Base-by-base conservation (phyloP, 2,113 vertebrate species). In the Hystrix cristata region DNA sequence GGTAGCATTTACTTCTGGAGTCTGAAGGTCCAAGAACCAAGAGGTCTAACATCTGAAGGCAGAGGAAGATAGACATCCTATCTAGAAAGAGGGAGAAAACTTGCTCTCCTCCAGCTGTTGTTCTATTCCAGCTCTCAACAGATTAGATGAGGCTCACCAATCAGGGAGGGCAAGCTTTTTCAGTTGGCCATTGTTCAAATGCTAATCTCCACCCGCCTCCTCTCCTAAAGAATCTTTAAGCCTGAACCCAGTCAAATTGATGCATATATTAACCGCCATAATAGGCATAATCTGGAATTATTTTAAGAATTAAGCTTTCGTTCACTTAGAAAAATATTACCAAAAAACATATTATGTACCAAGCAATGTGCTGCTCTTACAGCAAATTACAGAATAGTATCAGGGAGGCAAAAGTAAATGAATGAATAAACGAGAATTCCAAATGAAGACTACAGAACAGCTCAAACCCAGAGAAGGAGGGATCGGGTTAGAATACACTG, bases 231-330 rank as follows among this genome's bases (percentile, higher is more conserved):
- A 74, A 60, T 29, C 16, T 94, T 72, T 82, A 81, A 74, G 5
- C 5, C 34, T 88, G 55, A 65, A 5, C n/a, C 5, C 27, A 82
- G n/a, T 19, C n/a, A 89, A 88, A 5, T 51, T 27, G 13, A 62
- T 31, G 38, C 34, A 53, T 53, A 55, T 89, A 55, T 82, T 89
- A 82, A 74, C 14, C 25, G 55, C n/a, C 46, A 72, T 8, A 15
- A 48, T 65, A 31, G 15, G 14, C 43, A 83, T 60, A 7, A 89
- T 78, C 23, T 46, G 21, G 16, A 2, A n/a, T 59, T 82, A 67
- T 59, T 84, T 85, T 89, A 86, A 81, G 16, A 81, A 69, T 85
- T 81, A 81, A 95, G 84, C 7, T 11, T 64, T 57, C 34, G n/a
- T 85, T 76, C 21, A 79, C 25, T 93, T 60, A 43, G 71, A 11